Percentiles rank a stretch among this genome's conserved stretches.
Conservation (phyloP, 2,113 vertebrate genomes). For the Myrmecobius fasciatus region DNA sequence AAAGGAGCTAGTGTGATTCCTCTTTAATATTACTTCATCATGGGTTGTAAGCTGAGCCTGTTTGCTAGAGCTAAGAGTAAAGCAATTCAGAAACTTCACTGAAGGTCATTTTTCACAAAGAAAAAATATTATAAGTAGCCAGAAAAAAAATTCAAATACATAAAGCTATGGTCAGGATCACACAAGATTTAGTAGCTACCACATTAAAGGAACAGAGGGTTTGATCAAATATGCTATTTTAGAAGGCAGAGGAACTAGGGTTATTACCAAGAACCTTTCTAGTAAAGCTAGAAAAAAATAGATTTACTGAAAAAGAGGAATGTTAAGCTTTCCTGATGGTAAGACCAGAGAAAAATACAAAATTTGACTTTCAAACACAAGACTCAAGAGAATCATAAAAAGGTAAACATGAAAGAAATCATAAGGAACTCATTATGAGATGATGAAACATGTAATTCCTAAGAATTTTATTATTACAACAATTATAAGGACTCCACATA, state of each 20-base stretch:
- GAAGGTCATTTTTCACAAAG: too few species aligned
- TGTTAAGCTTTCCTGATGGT: neutral
- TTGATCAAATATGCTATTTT: neutral
- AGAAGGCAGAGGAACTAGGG: neutral
- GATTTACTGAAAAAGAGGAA: neutral
- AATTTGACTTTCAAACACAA: too few species aligned
- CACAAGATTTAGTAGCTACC: too few species aligned
- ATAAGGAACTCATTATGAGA: neutral
- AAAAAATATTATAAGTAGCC: too few species aligned
- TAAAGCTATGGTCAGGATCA: too few species aligned
- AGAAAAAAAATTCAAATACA: too few species aligned
- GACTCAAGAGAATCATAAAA: too few species aligned
- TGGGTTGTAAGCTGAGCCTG: too few species aligned
- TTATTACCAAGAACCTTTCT: neutral
- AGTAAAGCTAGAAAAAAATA: neutral
- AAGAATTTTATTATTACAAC: neutral
- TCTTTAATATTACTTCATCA: too few species aligned
- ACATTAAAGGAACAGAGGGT: neutral
- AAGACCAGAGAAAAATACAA: neutral
- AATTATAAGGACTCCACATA: neutral
- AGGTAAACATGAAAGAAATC: neutral
- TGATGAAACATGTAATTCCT: neutral
- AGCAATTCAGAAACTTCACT: too few species aligned
- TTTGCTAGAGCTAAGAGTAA: too few species aligned
- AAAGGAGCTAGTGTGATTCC: too few species aligned